Evolutionary conservation across 2,113 vertebrate species (phyloP).

Genomic region (Seriola dumerili): DNA sequence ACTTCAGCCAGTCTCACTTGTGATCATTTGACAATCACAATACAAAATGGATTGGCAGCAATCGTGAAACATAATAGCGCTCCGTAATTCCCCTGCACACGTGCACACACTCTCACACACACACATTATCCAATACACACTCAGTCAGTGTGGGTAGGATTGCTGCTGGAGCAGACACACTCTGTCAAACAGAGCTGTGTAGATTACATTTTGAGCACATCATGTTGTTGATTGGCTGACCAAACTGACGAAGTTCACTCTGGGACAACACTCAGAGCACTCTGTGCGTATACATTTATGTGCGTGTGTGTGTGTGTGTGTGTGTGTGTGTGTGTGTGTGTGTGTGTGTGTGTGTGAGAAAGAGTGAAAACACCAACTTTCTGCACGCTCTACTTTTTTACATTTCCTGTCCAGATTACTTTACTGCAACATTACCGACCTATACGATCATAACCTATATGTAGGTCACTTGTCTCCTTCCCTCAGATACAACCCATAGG

Average conservation of each 20-base stretch:
- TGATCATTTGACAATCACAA: slow-evolving; percentile 51
- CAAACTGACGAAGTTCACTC: slow-evolving; percentile 29
- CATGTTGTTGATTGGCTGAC: slow-evolving; percentile 48
- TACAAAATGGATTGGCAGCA: slow-evolving; percentile 39
- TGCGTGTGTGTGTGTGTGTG: slow-evolving; percentile 16
- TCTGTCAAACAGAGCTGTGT: slow-evolving; percentile 54
- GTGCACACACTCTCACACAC: background rate
- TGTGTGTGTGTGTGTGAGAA: background rate
- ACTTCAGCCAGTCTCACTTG: slow-evolving; percentile 35
- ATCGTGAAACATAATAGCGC: slow-evolving; percentile 48
- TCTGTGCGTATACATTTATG: background rate
- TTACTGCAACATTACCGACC: background rate
- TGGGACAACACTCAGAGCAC: slow-evolving; percentile 35
- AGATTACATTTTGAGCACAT: slow-evolving; percentile 68
- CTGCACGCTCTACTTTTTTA: background rate
- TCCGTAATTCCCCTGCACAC: slow-evolving; percentile 11
- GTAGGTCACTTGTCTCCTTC: background rate
- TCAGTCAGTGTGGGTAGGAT: slow-evolving; percentile 64
- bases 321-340: background rate
- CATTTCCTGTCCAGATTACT: background rate
- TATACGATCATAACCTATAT: background rate
- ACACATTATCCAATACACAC: background rate
- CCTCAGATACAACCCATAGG: background rate
- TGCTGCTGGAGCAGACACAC: slow-evolving; percentile 47
- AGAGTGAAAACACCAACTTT: background rate